These are phyloP conservation scores for Molanna angustata DNA, from an alignment of 2,888 invertebrate species.

Conservation along the genomic window DNA sequence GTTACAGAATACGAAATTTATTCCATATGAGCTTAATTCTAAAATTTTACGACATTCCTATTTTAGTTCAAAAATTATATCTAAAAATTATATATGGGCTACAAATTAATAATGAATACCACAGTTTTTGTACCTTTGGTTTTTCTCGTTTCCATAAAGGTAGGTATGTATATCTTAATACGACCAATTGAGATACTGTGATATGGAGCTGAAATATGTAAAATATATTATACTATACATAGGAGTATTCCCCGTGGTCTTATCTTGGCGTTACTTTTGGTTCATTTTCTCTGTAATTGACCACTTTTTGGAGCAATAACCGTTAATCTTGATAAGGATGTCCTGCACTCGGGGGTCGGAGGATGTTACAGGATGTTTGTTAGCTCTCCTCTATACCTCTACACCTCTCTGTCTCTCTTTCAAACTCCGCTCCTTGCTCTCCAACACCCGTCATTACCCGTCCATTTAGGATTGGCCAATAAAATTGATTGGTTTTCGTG, in stretches of 20 bases:
- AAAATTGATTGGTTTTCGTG: constrained; percentile 30
- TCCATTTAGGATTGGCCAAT: constrained; percentile 25
- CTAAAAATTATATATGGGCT: no score
- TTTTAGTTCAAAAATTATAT: no score
- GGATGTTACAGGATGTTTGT: constrained; percentile 12
- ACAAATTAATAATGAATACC: no score
- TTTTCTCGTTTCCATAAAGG: no score
- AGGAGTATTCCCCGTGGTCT: constrained; percentile 7
- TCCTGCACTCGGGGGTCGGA: constrained; percentile 9
- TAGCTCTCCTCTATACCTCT: constrained; percentile 9
- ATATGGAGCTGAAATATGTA: constrained; percentile 16
- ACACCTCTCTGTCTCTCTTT: no score
- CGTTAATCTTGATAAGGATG: constrained; percentile 25
- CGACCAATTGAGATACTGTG: constrained; percentile 17
- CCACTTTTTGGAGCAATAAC: constrained; percentile 28
- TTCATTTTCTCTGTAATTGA: constrained; percentile 26
- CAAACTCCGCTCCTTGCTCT: no score
- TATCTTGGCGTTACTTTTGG: constrained; percentile 19
- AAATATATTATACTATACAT: constrained; percentile 3
- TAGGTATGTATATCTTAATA: constrained; percentile 22
- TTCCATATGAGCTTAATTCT: no score
- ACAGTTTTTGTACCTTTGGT: no score
- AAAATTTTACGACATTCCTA: no score
- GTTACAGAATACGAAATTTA: no score
- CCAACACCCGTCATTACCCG: constrained; percentile 16